Conservation (phyloP, 2,113 vertebrate genomes). For the Ptilonorhynchus violaceus region DNA sequence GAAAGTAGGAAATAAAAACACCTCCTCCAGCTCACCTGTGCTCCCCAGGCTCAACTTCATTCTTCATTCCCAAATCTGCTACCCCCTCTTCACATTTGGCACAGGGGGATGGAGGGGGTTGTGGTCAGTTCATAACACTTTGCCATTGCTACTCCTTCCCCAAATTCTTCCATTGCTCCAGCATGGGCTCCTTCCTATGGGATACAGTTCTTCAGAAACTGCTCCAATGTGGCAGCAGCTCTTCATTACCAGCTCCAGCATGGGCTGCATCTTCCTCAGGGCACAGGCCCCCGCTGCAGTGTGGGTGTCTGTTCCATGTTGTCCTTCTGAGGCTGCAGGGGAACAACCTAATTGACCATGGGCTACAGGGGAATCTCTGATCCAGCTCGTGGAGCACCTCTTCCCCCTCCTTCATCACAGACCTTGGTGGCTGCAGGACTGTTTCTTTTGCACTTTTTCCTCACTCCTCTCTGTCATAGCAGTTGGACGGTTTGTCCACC, state of each 20-base stretch:
- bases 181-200: accelerated
- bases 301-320: neutral
- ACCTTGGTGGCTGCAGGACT: neutral
- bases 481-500: neutral
- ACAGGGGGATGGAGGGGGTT: accelerated
- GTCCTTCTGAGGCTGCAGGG: neutral
- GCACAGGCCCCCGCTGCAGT: neutral
- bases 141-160: neutral
- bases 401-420: neutral
- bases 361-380: neutral
- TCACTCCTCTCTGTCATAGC: neutral
- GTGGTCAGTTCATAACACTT: neutral
- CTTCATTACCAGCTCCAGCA: neutral
- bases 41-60: neutral
- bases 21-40: too few species aligned
- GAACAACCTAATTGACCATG: accelerated
- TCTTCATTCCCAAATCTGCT: neutral
- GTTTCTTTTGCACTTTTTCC: neutral
- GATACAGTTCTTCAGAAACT: neutral
- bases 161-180: neutral
- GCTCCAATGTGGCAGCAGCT: accelerated
- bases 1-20: neutral
- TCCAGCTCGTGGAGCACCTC: neutral
- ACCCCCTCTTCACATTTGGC: accelerated
- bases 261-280: neutral